phyloP scores from a whole-genome alignment of 1,140 invertebrate species.

The Apis cerana region DNA sequence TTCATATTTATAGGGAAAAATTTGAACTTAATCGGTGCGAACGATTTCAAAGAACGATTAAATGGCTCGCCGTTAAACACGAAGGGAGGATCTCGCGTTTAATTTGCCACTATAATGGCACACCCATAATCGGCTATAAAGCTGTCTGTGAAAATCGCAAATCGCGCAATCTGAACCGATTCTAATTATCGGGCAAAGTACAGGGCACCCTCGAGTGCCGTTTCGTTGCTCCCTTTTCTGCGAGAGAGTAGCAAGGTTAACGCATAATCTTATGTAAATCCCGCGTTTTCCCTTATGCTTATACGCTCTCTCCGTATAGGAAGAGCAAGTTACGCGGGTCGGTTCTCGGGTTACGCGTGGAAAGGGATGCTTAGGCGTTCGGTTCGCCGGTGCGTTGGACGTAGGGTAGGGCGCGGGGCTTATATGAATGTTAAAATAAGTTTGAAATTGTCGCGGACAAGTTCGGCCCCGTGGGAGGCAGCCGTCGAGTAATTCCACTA shows the following conservation, averaged over 20 bases:
- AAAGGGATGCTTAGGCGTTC: slow-evolving; percentile 61
- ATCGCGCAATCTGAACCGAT: slow-evolving; percentile 59
- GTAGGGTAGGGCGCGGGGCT: slow-evolving; percentile 68
- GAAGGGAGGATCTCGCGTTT: too few species aligned
- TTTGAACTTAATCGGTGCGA: too few species aligned
- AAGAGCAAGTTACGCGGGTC: slow-evolving; percentile 54
- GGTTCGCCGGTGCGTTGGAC: slow-evolving; percentile 38
- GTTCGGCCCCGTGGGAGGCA: slow-evolving; percentile 77
- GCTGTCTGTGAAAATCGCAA: background rate
- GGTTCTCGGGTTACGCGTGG: slow-evolving; percentile 69
- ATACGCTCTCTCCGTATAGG: slow-evolving; percentile 62
- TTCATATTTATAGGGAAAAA: too few species aligned
- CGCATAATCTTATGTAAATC: slow-evolving; percentile 80
- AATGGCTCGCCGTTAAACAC: too few species aligned
- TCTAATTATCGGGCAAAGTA: slow-evolving; percentile 74
- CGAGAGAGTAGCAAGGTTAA: slow-evolving; percentile 53
- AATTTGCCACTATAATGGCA: too few species aligned
- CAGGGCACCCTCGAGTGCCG: slow-evolving; percentile 70
- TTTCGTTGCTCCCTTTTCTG: slow-evolving; percentile 67
- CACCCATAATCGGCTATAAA: too few species aligned
- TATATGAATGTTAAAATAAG: slow-evolving; percentile 82
- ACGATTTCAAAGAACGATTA: too few species aligned
- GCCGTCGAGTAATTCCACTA: slow-evolving; percentile 80
- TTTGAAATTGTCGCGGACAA: slow-evolving; percentile 82
- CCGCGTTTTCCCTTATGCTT: slow-evolving; percentile 70